Conservation (phyloP, 1,140 invertebrate genomes). For the Scaptomyza montana region DNA sequence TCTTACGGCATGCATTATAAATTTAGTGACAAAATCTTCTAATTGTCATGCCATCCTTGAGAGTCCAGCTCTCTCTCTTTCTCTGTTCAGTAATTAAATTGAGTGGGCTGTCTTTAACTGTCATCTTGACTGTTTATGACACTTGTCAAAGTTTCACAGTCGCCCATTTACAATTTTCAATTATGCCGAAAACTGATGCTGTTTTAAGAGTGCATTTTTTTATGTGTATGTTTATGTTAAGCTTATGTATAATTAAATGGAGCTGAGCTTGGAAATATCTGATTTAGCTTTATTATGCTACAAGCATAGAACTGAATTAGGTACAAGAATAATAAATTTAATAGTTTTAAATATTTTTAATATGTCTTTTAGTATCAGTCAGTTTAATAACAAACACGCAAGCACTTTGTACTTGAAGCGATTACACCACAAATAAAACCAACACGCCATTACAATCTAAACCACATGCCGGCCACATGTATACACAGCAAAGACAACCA, state of each 20-base stretch:
- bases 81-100: no score
- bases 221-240: constrained; percentile 17
- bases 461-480: not conserved
- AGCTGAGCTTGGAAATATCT: constrained; percentile 39
- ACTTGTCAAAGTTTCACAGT: constrained; percentile 44
- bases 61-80: not conserved
- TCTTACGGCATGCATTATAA: constrained; percentile 67
- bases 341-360: no score
- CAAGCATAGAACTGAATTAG: constrained; percentile 15
- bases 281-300: constrained; percentile 27
- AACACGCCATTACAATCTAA: constrained; percentile 19
- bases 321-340: no score
- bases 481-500: not conserved
- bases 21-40: constrained; percentile 57
- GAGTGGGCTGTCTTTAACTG: not conserved
- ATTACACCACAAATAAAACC: constrained; percentile 39
- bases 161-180: constrained; percentile 44
- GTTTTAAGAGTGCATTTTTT: constrained; percentile 1
- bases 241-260: constrained; percentile 62
- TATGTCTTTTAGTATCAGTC: constrained; percentile 49
- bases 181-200: constrained; percentile 8
- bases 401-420: not conserved
- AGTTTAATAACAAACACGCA: constrained; percentile 29
- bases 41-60: constrained; percentile 20
- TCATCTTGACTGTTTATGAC: constrained; percentile 37